phyloP scores from a whole-genome alignment of 92 coral and sea anemone genomes.

The Phenganax marumi region DNA sequence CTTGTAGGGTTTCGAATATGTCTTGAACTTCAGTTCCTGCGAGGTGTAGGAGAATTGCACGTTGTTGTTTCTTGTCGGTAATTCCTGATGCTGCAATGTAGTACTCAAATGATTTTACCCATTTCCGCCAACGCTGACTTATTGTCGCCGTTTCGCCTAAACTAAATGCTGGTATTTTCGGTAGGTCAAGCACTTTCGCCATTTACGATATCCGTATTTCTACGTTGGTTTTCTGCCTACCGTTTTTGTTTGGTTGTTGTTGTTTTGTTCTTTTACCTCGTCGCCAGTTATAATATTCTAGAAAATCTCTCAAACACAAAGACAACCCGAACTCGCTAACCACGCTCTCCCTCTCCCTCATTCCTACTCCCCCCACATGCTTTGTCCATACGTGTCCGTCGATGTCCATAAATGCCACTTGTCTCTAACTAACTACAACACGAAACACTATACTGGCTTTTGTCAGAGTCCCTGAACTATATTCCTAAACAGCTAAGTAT shows the following conservation, averaged over 20 bases:
- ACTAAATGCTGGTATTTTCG: conserved; percentile 39
- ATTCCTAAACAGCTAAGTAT: too few species aligned
- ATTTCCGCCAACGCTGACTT: conserved; percentile 52
- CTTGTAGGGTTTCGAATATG: conserved; percentile 57
- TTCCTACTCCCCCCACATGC: too few species aligned
- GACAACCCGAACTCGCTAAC: neutral
- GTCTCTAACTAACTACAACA: too few species aligned
- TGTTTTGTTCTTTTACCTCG: conserved; percentile 34
- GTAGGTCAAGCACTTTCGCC: conserved; percentile 43
- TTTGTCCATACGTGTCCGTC: too few species aligned
- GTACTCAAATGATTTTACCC: conserved; percentile 57
- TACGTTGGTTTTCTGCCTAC: neutral
- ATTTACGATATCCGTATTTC: neutral
- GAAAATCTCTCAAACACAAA: too few species aligned
- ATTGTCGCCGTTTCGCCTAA: conserved; percentile 31
- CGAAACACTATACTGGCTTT: too few species aligned
- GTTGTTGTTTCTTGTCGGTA: conserved; percentile 53
- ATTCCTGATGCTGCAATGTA: conserved; percentile 54
- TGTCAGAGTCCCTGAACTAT: too few species aligned
- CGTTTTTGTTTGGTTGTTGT: neutral
- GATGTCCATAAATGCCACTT: too few species aligned
- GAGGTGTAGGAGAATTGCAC: conserved; percentile 53
- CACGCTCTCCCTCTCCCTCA: neutral
- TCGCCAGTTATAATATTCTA: conserved; percentile 52
- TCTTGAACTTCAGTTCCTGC: conserved; percentile 57